A percentile compares a stretch with the other conserved stretches of the same genome.
These are phyloP conservation scores for Phoxinus dragarum DNA, from an alignment of 2,797 vertebrate species.

Conservation along the genomic window DNA sequence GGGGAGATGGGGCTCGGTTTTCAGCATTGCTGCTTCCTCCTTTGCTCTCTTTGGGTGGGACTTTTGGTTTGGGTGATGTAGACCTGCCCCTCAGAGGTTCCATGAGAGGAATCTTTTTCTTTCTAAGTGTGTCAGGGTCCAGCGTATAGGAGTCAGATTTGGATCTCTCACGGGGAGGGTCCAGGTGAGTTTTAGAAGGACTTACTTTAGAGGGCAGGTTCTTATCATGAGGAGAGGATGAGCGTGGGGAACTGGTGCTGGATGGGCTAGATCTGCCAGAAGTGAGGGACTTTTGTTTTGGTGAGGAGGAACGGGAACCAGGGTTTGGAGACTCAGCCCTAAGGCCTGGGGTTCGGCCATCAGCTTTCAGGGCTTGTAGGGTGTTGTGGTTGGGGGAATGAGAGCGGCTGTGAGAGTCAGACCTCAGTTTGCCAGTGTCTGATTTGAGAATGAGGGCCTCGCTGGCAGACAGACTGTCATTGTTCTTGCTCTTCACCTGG, in stretches of 20 bases:
- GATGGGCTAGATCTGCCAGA: conserved; percentile 87
- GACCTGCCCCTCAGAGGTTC: conserved; percentile 94
- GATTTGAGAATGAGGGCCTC: conserved; percentile 94
- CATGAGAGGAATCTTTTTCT: conserved; percentile 94
- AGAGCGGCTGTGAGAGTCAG: conserved; percentile 96
- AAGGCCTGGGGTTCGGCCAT: conserved; percentile 85
- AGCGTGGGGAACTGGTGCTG: conserved; percentile 85
- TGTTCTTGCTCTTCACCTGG: conserved; percentile 85
- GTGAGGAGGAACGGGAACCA: conserved; percentile 91
- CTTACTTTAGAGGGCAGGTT: conserved; percentile 87
- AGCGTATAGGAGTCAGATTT: conserved; percentile 98
- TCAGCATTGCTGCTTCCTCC: conserved; percentile 81
- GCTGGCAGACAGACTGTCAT: conserved; percentile 88
- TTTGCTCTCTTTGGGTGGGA: conserved; percentile 84
- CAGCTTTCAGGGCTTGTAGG: conserved; percentile 92
- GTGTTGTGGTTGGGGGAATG: conserved; percentile 99
- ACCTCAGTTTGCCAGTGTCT: conserved; percentile 92
- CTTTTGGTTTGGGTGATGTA: conserved; percentile 95
- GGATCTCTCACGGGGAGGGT: conserved; percentile 95
- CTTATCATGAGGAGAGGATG: conserved; percentile 90
- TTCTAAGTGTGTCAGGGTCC: conserved; percentile 94
- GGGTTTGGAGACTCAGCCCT: conserved; percentile 94
- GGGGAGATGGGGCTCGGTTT: conserved; percentile 92
- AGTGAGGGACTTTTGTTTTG: conserved; percentile 89
- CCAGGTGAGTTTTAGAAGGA: conserved; percentile 88